Evolutionary conservation across 2,797 vertebrate species (phyloP).

Genomic region (Trematomus bernacchii): DNA sequence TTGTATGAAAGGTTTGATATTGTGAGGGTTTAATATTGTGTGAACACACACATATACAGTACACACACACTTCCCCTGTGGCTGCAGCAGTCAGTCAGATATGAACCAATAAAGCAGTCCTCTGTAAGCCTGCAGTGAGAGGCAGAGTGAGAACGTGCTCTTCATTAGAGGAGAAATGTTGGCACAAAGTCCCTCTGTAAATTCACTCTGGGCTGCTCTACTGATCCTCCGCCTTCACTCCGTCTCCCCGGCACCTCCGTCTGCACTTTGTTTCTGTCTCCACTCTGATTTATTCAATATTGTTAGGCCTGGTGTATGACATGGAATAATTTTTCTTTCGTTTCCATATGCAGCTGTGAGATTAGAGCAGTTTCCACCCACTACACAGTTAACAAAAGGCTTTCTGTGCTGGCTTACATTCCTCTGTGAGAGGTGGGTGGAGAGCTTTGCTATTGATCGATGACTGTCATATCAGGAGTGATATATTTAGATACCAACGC

Average conservation of each 20-base stretch:
- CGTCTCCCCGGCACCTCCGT: constrained; percentile 19
- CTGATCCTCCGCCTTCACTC: constrained; percentile 44
- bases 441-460: constrained; percentile 36
- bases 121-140: constrained; percentile 49
- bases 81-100: constrained; percentile 61
- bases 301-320: constrained; percentile 2
- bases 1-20: constrained; percentile 45
- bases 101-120: constrained; percentile 71
- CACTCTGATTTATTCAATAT: constrained; percentile 8
- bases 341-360: constrained; percentile 26
- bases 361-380: constrained; percentile 24
- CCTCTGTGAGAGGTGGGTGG: constrained; percentile 28
- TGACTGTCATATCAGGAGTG: constrained; percentile 31
- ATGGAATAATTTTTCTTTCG: not conserved
- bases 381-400: constrained; percentile 13
- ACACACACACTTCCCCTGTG: constrained; percentile 14
- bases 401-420: constrained; percentile 13
- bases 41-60: constrained; percentile 30
- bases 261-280: constrained; percentile 37
- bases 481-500: constrained; percentile 20
- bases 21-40: constrained; percentile 55
- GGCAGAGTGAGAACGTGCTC: constrained; percentile 38
- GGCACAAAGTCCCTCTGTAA: constrained; percentile 49
- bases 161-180: constrained; percentile 69
- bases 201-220: constrained; percentile 39